These are phyloP conservation scores for Cettia cetti DNA, from an alignment of 2,113 vertebrate species.

Conservation along the genomic window DNA sequence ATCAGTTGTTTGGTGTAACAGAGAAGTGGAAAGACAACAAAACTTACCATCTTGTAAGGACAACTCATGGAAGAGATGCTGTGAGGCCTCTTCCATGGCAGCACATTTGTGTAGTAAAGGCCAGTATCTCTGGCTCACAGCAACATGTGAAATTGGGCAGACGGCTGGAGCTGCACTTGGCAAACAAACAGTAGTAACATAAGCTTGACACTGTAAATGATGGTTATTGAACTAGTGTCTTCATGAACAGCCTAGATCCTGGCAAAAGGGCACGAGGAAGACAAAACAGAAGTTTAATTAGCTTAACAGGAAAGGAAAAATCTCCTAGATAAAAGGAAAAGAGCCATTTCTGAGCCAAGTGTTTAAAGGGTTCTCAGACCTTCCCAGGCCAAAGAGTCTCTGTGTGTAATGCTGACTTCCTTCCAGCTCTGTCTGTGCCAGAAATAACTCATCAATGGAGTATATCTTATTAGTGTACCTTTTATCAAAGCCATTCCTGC, in stretches of 20 bases:
- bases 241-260: neutral
- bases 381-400: constrained; percentile 43
- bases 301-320: constrained; percentile 58
- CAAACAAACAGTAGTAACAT: neutral
- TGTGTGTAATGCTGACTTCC: constrained; percentile 53
- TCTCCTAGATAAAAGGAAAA: constrained; percentile 53
- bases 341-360: constrained; percentile 43
- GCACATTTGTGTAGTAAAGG: neutral
- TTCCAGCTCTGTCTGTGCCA: constrained; percentile 56
- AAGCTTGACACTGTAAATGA: neutral
- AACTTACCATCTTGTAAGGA: neutral
- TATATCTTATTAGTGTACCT: neutral
- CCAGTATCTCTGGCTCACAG: neutral
- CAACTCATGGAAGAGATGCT: neutral
- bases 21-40: neutral
- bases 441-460: constrained; percentile 56
- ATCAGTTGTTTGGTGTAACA: neutral
- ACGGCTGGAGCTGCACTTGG: neutral
- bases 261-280: constrained; percentile 43
- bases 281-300: constrained; percentile 58
- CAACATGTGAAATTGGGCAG: neutral
- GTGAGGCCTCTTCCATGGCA: neutral
- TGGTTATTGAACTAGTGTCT: constrained; percentile 8
- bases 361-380: constrained; percentile 42
- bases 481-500: constrained; percentile 3